Evolutionary conservation across 2,113 vertebrate genomes (phyloP).

Genomic region (Irena cyanogastra): DNA sequence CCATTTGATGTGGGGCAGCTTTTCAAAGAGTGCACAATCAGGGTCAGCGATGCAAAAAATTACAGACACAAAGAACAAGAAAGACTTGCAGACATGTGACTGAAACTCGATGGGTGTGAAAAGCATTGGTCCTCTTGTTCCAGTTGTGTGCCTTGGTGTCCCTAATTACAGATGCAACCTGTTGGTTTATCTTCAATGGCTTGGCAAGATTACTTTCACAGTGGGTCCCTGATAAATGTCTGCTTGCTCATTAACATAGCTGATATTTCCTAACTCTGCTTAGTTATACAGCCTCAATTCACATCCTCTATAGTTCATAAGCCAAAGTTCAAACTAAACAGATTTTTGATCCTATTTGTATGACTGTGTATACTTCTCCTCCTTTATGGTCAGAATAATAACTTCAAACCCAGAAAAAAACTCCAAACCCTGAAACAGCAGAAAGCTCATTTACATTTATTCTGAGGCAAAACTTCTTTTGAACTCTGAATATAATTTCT

Average conservation of each 20-base stretch:
- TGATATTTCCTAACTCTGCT: background rate
- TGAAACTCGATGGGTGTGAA: background rate
- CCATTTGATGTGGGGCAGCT: background rate
- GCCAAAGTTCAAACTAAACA: background rate
- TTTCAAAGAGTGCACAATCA: background rate
- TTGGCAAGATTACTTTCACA: background rate
- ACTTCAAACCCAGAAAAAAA: background rate
- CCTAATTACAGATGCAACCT: background rate
- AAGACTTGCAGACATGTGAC: background rate
- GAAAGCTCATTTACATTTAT: background rate
- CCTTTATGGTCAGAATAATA: background rate
- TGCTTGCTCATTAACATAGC: background rate
- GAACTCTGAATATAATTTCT: background rate
- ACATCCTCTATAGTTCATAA: background rate
- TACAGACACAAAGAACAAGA: background rate
- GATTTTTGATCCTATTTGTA: background rate
- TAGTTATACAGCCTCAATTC: background rate
- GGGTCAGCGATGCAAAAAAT: background rate
- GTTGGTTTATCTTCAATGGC: background rate
- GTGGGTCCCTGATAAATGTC: background rate
- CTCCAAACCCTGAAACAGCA: background rate
- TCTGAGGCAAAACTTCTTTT: background rate
- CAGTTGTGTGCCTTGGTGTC: background rate
- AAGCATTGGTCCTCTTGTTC: fast-evolving
- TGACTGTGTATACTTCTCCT: fast-evolving